Evolutionary conservation across 2,113 vertebrate genomes (phyloP).

Genomic region (Platysteira castanea): DNA sequence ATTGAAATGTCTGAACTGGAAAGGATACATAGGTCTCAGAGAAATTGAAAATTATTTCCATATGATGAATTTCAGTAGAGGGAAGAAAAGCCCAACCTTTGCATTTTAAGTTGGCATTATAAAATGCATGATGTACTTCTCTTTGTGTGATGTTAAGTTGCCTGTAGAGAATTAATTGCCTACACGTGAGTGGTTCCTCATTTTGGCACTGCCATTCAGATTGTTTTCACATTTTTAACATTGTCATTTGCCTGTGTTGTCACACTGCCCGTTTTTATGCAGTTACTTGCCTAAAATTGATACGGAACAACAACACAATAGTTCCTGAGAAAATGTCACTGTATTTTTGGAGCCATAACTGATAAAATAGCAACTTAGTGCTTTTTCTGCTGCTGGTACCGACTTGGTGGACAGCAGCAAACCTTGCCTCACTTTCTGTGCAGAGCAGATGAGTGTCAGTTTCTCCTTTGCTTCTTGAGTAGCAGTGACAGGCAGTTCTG

Average conservation of each 20-base stretch:
- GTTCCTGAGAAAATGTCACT: neutral
- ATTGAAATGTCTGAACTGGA: neutral
- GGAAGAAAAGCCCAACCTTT: neutral
- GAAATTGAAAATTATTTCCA: neutral
- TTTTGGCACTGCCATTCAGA: neutral
- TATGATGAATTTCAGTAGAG: neutral
- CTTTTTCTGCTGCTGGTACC: neutral
- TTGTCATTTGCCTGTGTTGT: neutral
- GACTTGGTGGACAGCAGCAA: neutral
- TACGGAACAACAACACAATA: neutral
- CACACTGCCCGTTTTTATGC: neutral
- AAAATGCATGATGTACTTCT: neutral
- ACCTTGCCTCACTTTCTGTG: neutral
- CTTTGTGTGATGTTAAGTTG: neutral
- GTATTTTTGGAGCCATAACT: neutral
- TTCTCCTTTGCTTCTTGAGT: neutral
- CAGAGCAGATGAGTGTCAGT: neutral
- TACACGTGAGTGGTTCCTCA: accelerated
- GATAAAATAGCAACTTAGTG: neutral
- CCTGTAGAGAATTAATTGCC: neutral
- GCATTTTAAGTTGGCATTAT: neutral
- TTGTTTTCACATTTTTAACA: neutral
- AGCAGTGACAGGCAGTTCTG: neutral
- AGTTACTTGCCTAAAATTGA: neutral
- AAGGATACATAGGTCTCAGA: neutral